These are phyloP conservation scores for Neomorphus geoffroyi DNA, from an alignment of 2,797 vertebrate genomes.

Conservation along the genomic window DNA sequence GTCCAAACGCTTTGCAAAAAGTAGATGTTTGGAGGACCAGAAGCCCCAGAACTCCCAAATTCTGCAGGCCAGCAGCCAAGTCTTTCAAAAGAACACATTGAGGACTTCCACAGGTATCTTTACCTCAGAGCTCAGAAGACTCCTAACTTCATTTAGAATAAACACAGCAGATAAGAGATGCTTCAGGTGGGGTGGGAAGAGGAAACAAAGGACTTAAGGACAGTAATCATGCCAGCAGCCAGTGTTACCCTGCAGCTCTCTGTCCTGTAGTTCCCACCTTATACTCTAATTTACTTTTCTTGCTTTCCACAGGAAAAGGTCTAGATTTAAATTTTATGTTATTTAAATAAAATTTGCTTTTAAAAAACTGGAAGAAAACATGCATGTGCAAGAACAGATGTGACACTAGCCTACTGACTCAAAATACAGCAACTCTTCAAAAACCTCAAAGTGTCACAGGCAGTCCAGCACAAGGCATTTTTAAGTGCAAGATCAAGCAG, in stretches of 20 bases:
- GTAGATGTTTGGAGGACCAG: not conserved
- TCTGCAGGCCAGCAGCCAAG: not conserved
- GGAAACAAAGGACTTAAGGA: not conserved
- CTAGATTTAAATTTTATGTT: not conserved
- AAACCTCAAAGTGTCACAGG: slow-evolving; percentile 46
- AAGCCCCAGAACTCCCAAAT: slow-evolving; percentile 5
- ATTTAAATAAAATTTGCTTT: slow-evolving; percentile 36
- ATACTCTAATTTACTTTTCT: not conserved
- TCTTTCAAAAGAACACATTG: not conserved
- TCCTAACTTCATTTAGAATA: not conserved
- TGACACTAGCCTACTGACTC: slow-evolving; percentile 40
- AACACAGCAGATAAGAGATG: not conserved
- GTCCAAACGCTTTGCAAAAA: not conserved
- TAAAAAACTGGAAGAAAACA: slow-evolving; percentile 30
- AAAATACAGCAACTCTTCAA: slow-evolving; percentile 35
- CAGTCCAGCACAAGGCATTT: slow-evolving; percentile 64
- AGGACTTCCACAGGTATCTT: not conserved
- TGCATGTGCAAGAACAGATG: slow-evolving; percentile 47
- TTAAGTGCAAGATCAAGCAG: slow-evolving; percentile 53
- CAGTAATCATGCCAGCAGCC: not conserved
- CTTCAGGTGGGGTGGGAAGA: not conserved
- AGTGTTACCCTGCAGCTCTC: not conserved
- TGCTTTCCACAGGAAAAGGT: slow-evolving; percentile 45
- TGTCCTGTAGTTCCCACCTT: not conserved
- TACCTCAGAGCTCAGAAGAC: not conserved